Evolutionary conservation across 1,140 invertebrate species (phyloP), one percentile per base, ranked within the genome.

Genomic region (Drosophila virilis): DNA sequence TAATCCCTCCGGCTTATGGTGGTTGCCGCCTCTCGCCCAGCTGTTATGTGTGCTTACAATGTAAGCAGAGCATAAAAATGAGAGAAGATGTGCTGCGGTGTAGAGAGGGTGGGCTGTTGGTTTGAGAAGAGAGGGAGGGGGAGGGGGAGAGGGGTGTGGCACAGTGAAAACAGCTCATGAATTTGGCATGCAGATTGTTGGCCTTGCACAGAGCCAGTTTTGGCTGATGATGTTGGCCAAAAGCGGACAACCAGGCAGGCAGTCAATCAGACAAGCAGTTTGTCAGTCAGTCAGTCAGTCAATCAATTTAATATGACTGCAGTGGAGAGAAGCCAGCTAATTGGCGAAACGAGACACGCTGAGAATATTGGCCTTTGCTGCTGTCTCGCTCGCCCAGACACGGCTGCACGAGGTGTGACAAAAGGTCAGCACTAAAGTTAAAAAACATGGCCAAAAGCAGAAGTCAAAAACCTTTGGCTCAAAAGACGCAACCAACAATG

Each of bases 121-220:
- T 10, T 35, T 3, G 8, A 33, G 32, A n/a, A 1, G 17, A 17
- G n/a, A n/a, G n/a, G 17, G 17, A n/a, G n/a, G n/a, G n/a, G n/a
- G n/a, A n/a, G 42, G 32, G 17, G 17, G 17, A 17, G 17, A 1
- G n/a, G 17, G 17, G n/a, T 15, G 37, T 54, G 38, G 22, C 17
- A 10, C 22, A 42, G 62, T 71, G 62, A 58, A 72, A 58, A 72
- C 52, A 38, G 54, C 64, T 59, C 57, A 77, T 59, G 66, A 75
- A 67, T 78, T 67, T 59, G 22, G 72, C 67, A 78, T 75, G 78
- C 82, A 84, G 78, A 74, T 73, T 54, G 78, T 52, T 88, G 77
- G 74, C 82, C 82, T 86, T 86, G 82, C 22, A 68, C 45, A 50
- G 61, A 61, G 67, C 76, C 43, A 58, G 45, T 70, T 55, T 74